Percentiles rank a stretch among this genome's conserved stretches.
phyloP scores from a whole-genome alignment of 2,113 vertebrate species.

The Nansenia antarctica region DNA sequence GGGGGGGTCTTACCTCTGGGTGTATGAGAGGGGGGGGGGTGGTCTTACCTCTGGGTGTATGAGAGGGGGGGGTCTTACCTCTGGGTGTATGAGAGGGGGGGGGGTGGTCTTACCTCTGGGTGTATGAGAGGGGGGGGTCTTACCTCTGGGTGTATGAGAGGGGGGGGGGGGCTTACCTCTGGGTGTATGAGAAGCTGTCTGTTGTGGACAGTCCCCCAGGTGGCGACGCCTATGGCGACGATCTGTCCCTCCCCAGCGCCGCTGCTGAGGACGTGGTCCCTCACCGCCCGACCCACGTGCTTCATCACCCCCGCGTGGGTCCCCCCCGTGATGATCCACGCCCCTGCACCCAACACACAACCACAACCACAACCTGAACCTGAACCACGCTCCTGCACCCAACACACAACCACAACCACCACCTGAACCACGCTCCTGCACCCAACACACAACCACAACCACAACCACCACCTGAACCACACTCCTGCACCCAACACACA shows the following conservation, averaged over 20 bases:
- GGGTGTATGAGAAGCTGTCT: constrained; percentile 69
- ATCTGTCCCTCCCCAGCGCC: constrained; percentile 74
- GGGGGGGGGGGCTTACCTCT: constrained; percentile 47
- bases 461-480: too few relatives aligned
- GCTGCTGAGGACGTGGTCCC: constrained; percentile 82
- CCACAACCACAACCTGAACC: neutral
- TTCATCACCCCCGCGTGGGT: constrained; percentile 95
- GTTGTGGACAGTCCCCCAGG: constrained; percentile 93
- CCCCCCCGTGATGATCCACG: constrained; percentile 95
- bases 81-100: too few relatives aligned
- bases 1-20: too few relatives aligned
- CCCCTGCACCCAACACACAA: constrained; percentile 73
- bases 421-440: neutral
- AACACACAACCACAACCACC: neutral
- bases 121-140: too few relatives aligned
- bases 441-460: neutral
- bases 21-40: too few relatives aligned
- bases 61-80: too few relatives aligned
- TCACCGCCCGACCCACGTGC: constrained; percentile 90
- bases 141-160: neutral
- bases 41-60: too few relatives aligned
- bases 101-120: too few relatives aligned
- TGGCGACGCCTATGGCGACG: constrained; percentile 90
- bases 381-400: neutral
- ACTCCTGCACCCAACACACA: too few relatives aligned